A percentile compares a stretch with the other conserved stretches of the same genome.
Evolutionary conservation across 92 coral and sea anemone genomes (phyloP).

Genomic region (Porites cylindrica): DNA sequence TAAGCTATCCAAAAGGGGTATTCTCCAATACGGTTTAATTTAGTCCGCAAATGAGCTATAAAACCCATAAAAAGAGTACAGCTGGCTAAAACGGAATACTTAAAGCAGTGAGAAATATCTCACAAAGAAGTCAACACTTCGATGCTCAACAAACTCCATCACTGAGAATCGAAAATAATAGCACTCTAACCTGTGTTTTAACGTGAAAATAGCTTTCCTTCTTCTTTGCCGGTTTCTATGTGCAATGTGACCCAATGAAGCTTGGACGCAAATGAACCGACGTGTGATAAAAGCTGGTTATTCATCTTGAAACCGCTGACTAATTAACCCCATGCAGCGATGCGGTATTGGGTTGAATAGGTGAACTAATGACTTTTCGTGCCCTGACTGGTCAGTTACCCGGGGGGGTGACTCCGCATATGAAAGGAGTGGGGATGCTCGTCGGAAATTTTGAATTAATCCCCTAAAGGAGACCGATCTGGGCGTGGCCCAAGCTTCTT

Average conservation of each 20-base stretch:
- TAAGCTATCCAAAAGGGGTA: too few relatives aligned
- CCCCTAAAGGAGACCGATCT: too few relatives aligned
- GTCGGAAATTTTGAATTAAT: too few relatives aligned
- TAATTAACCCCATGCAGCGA: constrained; percentile 34
- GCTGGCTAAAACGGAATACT: not conserved
- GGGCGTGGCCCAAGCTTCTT: too few relatives aligned
- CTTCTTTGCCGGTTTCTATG: not conserved
- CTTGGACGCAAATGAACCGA: constrained; percentile 10
- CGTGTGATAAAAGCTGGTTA: constrained; percentile 25
- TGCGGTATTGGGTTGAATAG: not conserved
- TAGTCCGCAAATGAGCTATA: not conserved
- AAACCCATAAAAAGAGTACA: not conserved
- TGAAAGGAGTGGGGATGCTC: too few relatives aligned
- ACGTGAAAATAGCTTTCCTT: not conserved
- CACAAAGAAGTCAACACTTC: not conserved
- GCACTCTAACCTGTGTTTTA: not conserved
- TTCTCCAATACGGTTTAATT: not conserved
- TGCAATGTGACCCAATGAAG: not conserved
- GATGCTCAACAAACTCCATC: too few relatives aligned
- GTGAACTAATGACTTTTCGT: not conserved
- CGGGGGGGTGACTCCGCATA: too few relatives aligned
- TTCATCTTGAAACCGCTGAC: constrained; percentile 35
- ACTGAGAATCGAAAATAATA: too few relatives aligned
- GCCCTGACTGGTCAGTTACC: too few relatives aligned
- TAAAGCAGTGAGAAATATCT: not conserved